These are phyloP conservation scores for Scaptomyza montana DNA, from an alignment of 1,140 invertebrate species.

Conservation along the genomic window DNA sequence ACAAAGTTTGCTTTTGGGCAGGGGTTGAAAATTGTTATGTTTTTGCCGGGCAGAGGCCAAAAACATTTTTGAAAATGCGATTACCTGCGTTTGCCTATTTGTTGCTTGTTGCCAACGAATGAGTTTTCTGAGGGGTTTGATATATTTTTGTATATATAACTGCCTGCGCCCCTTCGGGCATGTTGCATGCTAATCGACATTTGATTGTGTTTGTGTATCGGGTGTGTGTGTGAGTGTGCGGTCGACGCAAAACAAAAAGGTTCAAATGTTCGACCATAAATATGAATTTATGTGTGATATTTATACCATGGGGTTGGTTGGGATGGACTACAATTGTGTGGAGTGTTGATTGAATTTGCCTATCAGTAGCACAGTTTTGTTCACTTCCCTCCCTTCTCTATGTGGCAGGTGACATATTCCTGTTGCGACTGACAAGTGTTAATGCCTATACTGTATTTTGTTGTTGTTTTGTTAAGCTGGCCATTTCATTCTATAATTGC, in stretches of 20 bases:
- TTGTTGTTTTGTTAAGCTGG: constrained; percentile 19
- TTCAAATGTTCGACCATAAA: constrained; percentile 72
- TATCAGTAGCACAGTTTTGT: constrained; percentile 11
- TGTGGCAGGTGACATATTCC: constrained; percentile 75
- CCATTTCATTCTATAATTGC: constrained; percentile 59
- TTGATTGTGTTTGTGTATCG: constrained; percentile 60
- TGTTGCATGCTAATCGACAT: constrained; percentile 77
- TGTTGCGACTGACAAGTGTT: constrained; percentile 70
- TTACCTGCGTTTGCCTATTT: constrained; percentile 82
- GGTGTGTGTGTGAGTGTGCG: constrained; percentile 16
- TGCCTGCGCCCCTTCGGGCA: constrained; percentile 24
- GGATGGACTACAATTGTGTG: background rate
- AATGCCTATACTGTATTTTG: constrained; percentile 47
- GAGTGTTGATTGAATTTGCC: constrained; percentile 70
- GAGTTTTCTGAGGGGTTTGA: constrained; percentile 16
- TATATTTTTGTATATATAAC: background rate
- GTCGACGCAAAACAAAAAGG: constrained; percentile 57
- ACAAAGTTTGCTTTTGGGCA: constrained; percentile 40
- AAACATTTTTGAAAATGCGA: constrained; percentile 66
- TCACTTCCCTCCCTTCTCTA: background rate
- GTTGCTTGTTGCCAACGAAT: constrained; percentile 54
- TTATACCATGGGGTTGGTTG: constrained; percentile 32
- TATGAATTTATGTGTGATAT: constrained; percentile 68
- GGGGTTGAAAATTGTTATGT: constrained; percentile 76
- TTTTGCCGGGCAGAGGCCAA: constrained; percentile 31